Percentiles rank a stretch among this genome's conserved stretches.
Evolutionary conservation across 2,888 invertebrate species (phyloP).

Genomic region (Venustoraphidia nigricollis): DNA sequence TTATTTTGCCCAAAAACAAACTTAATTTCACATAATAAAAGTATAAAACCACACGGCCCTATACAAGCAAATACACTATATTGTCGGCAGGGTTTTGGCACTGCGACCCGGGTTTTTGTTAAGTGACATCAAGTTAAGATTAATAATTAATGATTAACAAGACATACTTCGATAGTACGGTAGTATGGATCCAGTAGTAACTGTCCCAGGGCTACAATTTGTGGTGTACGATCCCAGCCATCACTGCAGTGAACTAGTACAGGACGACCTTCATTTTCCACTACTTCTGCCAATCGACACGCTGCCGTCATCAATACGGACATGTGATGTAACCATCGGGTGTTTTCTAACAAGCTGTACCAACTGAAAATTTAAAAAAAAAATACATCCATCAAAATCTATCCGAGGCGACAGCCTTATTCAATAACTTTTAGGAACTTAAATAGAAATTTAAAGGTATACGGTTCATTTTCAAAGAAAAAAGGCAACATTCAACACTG

Average conservation of each 20-base stretch:
- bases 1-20: no score
- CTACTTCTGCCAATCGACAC: slow-evolving; percentile 61
- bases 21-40: no score
- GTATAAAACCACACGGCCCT: no score
- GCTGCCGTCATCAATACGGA: slow-evolving; percentile 72
- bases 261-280: slow-evolving; percentile 68
- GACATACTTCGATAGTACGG: slow-evolving; percentile 68
- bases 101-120: no score
- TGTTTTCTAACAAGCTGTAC: slow-evolving; percentile 75
- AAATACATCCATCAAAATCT: neutral
- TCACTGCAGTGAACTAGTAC: slow-evolving; percentile 97
- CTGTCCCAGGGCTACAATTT: slow-evolving; percentile 87
- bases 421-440: no score
- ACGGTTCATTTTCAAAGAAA: no score
- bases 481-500: no score
- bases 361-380: slow-evolving; percentile 43
- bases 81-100: no score
- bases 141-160: neutral
- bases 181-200: slow-evolving; percentile 88
- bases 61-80: no score
- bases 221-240: slow-evolving; percentile 98
- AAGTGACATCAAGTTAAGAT: neutral
- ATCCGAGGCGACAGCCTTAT: no score
- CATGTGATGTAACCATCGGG: slow-evolving; percentile 85
- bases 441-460: no score